Evolutionary conservation across 2,888 invertebrate species (phyloP).

Genomic region (Chalcosyrphus nemorum): DNA sequence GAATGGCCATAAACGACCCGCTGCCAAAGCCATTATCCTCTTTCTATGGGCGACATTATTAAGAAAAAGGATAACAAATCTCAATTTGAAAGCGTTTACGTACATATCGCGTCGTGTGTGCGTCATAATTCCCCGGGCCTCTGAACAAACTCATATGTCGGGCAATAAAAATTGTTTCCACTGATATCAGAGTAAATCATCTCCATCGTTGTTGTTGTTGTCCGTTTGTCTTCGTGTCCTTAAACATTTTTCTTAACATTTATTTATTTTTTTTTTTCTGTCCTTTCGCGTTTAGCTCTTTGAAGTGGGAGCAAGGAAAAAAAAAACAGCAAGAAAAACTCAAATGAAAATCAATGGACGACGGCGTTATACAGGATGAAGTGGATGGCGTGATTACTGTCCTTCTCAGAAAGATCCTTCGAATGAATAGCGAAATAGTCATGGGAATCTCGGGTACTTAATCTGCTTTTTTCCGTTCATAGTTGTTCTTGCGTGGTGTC

Average conservation of each 20-base stretch:
- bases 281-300: constrained; percentile 12
- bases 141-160: constrained; percentile 56
- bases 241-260: background rate
- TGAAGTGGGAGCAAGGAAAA: too few relatives aligned
- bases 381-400: constrained; percentile 58
- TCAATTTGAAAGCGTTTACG: constrained; percentile 65
- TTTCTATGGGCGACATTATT: constrained; percentile 44
- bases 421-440: constrained; percentile 34
- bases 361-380: constrained; percentile 16
- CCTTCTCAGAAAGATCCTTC: constrained; percentile 18
- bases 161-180: constrained; percentile 66
- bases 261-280: background rate
- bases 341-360: constrained; percentile 63
- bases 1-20: constrained; percentile 50
- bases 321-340: too few relatives aligned
- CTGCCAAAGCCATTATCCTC: constrained; percentile 59
- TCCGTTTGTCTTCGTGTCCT: too few relatives aligned
- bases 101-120: constrained; percentile 36
- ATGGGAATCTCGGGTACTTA: constrained; percentile 44
- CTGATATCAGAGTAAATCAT: constrained; percentile 63
- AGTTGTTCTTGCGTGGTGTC: constrained; percentile 52
- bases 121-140: constrained; percentile 46
- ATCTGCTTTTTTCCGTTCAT: constrained; percentile 35
- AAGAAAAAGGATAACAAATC: constrained; percentile 63
- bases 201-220: constrained; percentile 1